Evolutionary conservation across 2,888 invertebrate genomes (phyloP).

Genomic region (Eurytoma adleriae): DNA sequence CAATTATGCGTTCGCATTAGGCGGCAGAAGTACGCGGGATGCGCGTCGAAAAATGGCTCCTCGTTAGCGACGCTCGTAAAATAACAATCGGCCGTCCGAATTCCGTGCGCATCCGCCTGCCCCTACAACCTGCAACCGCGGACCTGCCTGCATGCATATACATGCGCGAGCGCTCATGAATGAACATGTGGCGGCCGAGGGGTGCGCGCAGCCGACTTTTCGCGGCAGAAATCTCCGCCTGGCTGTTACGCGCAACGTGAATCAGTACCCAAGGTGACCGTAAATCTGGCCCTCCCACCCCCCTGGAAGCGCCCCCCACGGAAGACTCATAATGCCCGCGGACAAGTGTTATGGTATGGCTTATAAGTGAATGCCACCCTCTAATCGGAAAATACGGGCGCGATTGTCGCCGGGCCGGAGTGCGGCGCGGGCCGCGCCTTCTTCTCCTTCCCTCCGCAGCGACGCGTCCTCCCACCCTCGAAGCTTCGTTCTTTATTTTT

Average conservation of each 20-base stretch:
- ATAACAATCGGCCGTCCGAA: conserved; percentile 43
- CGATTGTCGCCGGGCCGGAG: conserved; percentile 68
- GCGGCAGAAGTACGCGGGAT: neutral
- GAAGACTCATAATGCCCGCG: conserved; percentile 72
- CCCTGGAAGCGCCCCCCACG: conserved; percentile 53
- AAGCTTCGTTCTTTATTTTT: neutral
- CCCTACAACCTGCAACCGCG: neutral
- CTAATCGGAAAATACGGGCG: conserved; percentile 76
- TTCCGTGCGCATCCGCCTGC: too few species aligned
- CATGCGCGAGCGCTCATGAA: conserved; percentile 59
- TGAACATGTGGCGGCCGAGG: conserved; percentile 70
- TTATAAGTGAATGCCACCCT: conserved; percentile 76
- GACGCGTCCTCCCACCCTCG: neutral
- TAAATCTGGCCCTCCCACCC: conserved; percentile 71
- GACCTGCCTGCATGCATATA: conserved; percentile 9
- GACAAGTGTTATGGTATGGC: conserved; percentile 76
- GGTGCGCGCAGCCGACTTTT: conserved; percentile 53
- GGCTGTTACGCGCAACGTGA: conserved; percentile 66
- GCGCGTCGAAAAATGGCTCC: conserved; percentile 5
- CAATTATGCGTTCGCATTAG: neutral
- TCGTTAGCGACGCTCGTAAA: conserved; percentile 46
- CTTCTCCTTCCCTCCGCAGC: neutral
- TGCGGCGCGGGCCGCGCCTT: neutral
- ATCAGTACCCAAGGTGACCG: conserved; percentile 76
- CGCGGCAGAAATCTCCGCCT: conserved; percentile 60